Conservation (phyloP, 2,797 vertebrate genomes). For the Muscicapa comitata region DNA sequence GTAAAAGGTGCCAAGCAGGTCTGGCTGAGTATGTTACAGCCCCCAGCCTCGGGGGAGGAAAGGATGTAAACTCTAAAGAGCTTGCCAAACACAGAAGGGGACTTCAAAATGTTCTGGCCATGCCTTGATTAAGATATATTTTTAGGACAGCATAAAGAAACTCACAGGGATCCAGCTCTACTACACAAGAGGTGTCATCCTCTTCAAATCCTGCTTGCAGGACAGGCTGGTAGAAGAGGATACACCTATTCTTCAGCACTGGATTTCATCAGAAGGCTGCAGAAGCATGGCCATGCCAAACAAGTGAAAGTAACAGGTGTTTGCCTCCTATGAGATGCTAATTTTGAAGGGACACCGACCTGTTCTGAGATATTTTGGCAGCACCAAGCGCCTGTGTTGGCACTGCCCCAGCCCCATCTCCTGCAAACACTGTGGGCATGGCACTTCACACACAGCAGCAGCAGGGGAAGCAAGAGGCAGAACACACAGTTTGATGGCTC, state of each 20-base stretch:
- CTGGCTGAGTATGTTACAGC: neutral
- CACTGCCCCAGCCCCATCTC: neutral
- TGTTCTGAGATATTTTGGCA: neutral
- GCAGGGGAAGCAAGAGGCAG: neutral
- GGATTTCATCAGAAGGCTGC: neutral
- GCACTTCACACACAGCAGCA: neutral
- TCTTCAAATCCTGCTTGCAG: neutral
- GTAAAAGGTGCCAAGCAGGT: neutral
- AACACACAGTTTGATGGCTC: neutral
- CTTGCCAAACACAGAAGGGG: neutral
- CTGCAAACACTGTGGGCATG: neutral
- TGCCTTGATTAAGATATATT: neutral
- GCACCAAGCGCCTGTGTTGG: rapidly evolving
- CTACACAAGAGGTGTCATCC: neutral
- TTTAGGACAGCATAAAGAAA: neutral
- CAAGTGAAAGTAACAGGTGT: neutral
- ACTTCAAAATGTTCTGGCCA: neutral
- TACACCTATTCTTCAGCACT: neutral
- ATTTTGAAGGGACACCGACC: neutral
- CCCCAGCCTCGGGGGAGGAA: neutral
- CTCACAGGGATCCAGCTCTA: neutral
- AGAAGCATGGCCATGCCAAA: neutral
- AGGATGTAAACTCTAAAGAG: neutral
- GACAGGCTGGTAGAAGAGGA: neutral
- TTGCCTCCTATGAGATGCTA: neutral